These are phyloP conservation scores for Petrocephalus sullivani DNA, from an alignment of 2,797 vertebrate species.

Conservation along the genomic window DNA sequence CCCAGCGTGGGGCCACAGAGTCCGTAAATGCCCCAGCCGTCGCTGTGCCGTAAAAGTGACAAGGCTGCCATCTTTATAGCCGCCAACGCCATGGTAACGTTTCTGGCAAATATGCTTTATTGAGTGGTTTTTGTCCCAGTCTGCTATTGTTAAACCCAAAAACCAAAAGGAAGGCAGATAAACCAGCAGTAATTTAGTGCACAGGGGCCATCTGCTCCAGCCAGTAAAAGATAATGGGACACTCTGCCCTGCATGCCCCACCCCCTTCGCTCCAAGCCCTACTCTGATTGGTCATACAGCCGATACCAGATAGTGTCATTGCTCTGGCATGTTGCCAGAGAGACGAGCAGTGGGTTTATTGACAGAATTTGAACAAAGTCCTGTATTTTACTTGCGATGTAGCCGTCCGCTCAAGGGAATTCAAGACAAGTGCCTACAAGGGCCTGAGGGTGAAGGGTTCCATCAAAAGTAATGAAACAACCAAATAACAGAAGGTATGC, in stretches of 20 bases:
- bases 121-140: constrained; percentile 49
- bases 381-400: neutral
- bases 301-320: neutral
- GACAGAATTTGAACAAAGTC: neutral
- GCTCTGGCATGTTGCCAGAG: constrained; percentile 33
- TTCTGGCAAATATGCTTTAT: constrained; percentile 31
- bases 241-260: constrained; percentile 23
- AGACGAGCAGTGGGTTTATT: constrained; percentile 30
- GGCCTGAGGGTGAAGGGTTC: constrained; percentile 13
- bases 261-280: constrained; percentile 32
- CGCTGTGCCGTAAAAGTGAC: constrained; percentile 43
- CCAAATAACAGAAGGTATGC: neutral
- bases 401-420: neutral
- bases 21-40: constrained; percentile 34
- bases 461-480: neutral
- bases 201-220: constrained; percentile 63
- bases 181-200: constrained; percentile 48
- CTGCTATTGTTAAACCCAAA: constrained; percentile 57
- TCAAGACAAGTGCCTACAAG: neutral
- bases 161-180: constrained; percentile 45
- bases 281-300: constrained; percentile 39
- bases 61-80: constrained; percentile 45
- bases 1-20: neutral
- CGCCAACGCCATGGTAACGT: constrained; percentile 43
- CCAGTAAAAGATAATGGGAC: constrained; percentile 62